Conservation (phyloP, 2,888 invertebrate species). For the Acleris literana region DNA sequence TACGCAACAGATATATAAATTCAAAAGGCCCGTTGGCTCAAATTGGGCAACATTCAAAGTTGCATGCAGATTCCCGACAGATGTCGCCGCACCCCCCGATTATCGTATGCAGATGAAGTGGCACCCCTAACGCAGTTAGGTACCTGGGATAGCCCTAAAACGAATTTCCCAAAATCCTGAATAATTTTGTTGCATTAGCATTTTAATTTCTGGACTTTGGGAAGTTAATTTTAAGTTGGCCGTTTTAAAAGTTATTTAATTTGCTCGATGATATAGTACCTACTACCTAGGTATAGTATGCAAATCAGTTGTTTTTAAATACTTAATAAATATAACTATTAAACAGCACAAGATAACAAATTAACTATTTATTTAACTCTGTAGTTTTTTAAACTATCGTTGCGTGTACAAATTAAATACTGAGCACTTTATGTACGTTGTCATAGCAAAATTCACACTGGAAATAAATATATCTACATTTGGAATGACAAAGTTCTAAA, state of each 20-base stretch:
- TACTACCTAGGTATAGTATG: neutral
- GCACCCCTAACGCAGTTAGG: constrained; percentile 59
- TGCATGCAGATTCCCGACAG: constrained; percentile 74
- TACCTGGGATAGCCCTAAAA: constrained; percentile 52
- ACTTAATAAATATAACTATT: too few relatives aligned
- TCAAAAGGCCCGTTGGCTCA: constrained; percentile 67
- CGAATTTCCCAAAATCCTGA: constrained; percentile 35
- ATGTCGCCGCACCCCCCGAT: constrained; percentile 71
- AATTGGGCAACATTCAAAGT: constrained; percentile 76
- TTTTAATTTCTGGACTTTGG: constrained; percentile 11
- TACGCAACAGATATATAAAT: constrained; percentile 59
- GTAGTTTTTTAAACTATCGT: too few relatives aligned
- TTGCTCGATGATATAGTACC: neutral
- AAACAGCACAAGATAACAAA: too few relatives aligned
- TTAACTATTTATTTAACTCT: too few relatives aligned
- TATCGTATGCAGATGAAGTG: constrained; percentile 79
- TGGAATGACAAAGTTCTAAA: too few relatives aligned
- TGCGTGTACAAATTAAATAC: too few relatives aligned
- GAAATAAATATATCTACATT: too few relatives aligned
- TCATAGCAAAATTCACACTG: too few relatives aligned
- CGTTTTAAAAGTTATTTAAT: constrained; percentile 12
- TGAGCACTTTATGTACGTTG: too few relatives aligned
- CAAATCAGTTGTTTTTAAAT: neutral
- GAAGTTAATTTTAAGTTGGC: constrained; percentile 19
- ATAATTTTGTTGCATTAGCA: constrained; percentile 32